Base-by-base conservation (phyloP, 2,888 invertebrate genomes). In the Polietes domitor region DNA sequence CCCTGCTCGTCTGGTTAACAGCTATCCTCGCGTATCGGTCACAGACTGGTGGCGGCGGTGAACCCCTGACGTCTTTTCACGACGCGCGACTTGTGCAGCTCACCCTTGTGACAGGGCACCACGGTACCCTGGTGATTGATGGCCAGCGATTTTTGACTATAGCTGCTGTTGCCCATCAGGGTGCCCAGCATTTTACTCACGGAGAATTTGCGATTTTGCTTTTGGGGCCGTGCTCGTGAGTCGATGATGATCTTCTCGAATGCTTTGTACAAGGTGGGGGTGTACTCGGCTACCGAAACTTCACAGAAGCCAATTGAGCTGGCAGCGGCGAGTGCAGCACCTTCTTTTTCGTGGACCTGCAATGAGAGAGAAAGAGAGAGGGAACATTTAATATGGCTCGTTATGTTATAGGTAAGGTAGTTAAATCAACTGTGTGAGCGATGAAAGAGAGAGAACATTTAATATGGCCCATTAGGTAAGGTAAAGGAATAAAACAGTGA, bases 271-370 rank as follows among this genome's bases (percentile, higher is more conserved):
- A 96, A 94, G 87, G 95, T 94, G 17, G 95, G 94, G 26, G 95
- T 95, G 92, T 96, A 96, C 91, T 96, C 96, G 0, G 96, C 96
- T 7, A 96, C 96, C 24, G 96, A 96, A n/a, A 96, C 95, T 92
- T 96, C 96, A 92, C 95, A 95, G 92, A 96, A 96, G 71, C 95
- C 95, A 86, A 95, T 95, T 21, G 95, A 94, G 90, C 95, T 94
- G 79, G 95, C 94, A 53, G 95, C 93, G 55, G 96, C 95, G 47
- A 95, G 90, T 32, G 94, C 93, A 87, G 95, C 94, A 19, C 96
- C 96, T 89, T 96, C 96, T 78, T 94, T 94, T 89, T 95, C 95
- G 61, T 95, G 94, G 80, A 96, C 95, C 95, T 96, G 93, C n/a
- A 92, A 85, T 17, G 1, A 74, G 6, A 77, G 17, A 26, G 6